Evolutionary conservation across 35 echinoderm and acorn worm genomes (phyloP).

Genomic region (Heliocidaris erythrogramma): DNA sequence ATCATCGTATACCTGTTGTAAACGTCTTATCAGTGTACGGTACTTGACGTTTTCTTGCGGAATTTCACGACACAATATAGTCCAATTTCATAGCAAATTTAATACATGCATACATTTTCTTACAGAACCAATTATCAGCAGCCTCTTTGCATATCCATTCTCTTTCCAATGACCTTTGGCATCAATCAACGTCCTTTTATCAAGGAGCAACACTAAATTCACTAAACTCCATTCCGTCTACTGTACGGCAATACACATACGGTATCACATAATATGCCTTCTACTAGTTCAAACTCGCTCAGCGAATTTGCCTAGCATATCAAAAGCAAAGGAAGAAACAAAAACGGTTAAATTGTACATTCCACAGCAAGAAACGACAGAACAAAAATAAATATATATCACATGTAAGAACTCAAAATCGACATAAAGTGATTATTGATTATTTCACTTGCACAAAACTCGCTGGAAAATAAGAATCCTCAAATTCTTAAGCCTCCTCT

Average conservation of each 20-base stretch:
- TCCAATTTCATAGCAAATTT: background rate
- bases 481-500: background rate
- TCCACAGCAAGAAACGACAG: background rate
- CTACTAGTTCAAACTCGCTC: background rate
- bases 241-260: background rate
- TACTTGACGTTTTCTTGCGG: background rate
- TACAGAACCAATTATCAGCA: background rate
- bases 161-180: conserved; percentile 1
- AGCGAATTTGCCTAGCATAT: background rate
- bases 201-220: background rate
- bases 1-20: background rate
- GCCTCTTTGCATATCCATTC: background rate
- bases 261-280: background rate
- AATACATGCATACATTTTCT: background rate
- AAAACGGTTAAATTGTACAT: background rate
- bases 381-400: conserved; percentile 22
- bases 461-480: background rate
- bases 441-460: background rate
- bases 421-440: background rate
- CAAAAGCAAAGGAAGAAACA: background rate
- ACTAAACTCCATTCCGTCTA: background rate
- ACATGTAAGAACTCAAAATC: background rate
- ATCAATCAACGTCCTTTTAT: background rate
- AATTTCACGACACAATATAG: background rate
- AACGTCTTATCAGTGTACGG: background rate